Percentiles rank a stretch among this genome's conserved stretches.
phyloP scores from a whole-genome alignment of 2,797 vertebrate species.

The Ptychadena robeensis region DNA sequence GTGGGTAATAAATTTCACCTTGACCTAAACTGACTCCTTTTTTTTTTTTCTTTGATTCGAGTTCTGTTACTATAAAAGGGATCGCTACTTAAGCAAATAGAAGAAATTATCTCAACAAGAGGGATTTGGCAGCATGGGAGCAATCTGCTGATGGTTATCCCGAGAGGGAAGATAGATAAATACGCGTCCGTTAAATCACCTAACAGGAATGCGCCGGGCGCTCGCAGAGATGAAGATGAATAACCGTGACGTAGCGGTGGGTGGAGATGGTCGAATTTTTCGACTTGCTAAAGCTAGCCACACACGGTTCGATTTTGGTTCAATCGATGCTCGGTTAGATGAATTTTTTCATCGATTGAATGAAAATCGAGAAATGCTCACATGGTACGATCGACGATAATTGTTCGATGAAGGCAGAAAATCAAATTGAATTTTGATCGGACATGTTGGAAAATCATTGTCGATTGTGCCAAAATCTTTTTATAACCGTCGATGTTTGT shows the following conservation, averaged over 20 bases:
- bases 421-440: too few species aligned
- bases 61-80: conserved; percentile 37
- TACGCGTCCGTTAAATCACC: conserved; percentile 23
- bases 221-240: neutral
- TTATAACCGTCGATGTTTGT: too few species aligned
- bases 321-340: too few species aligned
- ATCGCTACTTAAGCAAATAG: conserved; percentile 49
- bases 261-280: neutral
- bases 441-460: too few species aligned
- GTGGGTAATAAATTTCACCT: conserved; percentile 86
- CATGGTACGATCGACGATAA: too few species aligned
- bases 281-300: too few species aligned
- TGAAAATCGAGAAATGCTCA: too few species aligned
- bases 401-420: too few species aligned
- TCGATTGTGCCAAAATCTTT: too few species aligned
- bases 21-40: conserved; percentile 71
- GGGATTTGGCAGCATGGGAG: conserved; percentile 45
- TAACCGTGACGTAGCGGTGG: neutral
- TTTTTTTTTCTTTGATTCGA: conserved; percentile 59
- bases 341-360: too few species aligned
- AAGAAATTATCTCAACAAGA: conserved; percentile 55
- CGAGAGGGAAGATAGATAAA: conserved; percentile 45
- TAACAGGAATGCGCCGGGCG: conserved; percentile 37
- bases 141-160: conserved; percentile 42
- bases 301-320: too few species aligned